Conservation (phyloP, 2,113 vertebrate genomes). For the Melanotaenia duboulayi region DNA sequence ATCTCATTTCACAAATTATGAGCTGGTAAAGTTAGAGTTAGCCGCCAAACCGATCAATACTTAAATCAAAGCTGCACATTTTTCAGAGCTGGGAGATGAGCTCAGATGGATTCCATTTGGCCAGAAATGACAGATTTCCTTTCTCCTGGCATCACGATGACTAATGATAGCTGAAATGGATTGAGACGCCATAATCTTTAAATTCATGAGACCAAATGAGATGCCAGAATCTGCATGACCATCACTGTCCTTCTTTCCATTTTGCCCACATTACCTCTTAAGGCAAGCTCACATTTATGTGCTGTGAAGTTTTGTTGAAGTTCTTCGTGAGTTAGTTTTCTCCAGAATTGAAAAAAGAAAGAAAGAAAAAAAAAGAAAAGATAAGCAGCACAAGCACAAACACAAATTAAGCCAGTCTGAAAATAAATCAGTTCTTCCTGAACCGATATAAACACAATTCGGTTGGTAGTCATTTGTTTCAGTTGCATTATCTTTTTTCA, state of each 20-base stretch:
- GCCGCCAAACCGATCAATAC: conserved; percentile 22
- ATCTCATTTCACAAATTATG: conserved; percentile 16
- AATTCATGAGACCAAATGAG: conserved; percentile 32
- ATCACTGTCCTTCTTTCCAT: conserved; percentile 30
- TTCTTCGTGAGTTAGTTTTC: conserved; percentile 56
- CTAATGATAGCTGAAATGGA: conserved; percentile 48
- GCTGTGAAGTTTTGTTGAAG: conserved; percentile 26
- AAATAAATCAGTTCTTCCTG: conserved; percentile 57
- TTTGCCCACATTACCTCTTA: conserved; percentile 44
- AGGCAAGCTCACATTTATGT: conserved; percentile 55
- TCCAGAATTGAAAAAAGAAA: conserved; percentile 40
- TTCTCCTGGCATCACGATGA: conserved; percentile 15
- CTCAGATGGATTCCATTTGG: conserved; percentile 25
- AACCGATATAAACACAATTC: conserved; percentile 59
- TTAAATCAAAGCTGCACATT: conserved; percentile 22
- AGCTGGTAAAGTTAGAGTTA: conserved; percentile 5
- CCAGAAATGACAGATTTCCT: conserved; percentile 29
- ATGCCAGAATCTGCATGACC: conserved; percentile 23
- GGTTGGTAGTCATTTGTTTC: conserved; percentile 56
- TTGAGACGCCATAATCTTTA: conserved; percentile 50
- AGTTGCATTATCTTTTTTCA: conserved; percentile 64
- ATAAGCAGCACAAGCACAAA: conserved; percentile 52
- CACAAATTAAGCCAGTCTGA: conserved; percentile 46
- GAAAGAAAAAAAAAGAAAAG: conserved; percentile 9
- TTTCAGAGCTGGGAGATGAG: conserved; percentile 12